Evolutionary conservation across 2,113 vertebrate genomes (phyloP), one percentile per base, ranked within the genome.

Genomic region (Psephotus haematonotus): DNA sequence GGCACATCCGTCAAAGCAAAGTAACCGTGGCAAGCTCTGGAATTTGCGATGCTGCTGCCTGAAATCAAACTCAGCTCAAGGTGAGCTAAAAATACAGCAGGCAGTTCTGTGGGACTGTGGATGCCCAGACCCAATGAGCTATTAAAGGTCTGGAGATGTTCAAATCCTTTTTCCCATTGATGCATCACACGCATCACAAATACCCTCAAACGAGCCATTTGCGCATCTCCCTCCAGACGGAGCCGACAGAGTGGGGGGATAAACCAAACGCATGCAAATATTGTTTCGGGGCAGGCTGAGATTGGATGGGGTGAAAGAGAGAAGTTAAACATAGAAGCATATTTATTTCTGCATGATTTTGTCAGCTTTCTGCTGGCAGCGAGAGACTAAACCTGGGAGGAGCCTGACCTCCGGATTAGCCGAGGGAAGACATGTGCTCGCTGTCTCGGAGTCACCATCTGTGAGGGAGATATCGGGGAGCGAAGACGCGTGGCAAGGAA

Each of bases 261-360:
- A 90, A 96, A 92, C 82, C 43, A 72, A 90, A 74, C 2, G 53
- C 93, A 95, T 88, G 79, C 92, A 96, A 95, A 95, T 94, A 92
- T 64, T 68, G 77, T 91, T 82, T 79, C 92, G 88, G 92, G 86
- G 93, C 95, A 89, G 80, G 91, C 93, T 65, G 95, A 91, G 93
- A 81, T 52, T 90, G 95, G 93, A 59, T 2, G 64, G 75, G 95
- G 94, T 88, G 92, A 96, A 90, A 92, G 96, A 79, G 91, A 89
- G 55, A 95, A 96, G 80, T 96, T 96, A 95, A 95, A 93, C 95
- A 96, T 28, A 95, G 86, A 83, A 97, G 83, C 95, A 95, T 95
- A 96, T 96, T 97, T 97, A 92, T 93, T 96, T 89, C 94, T 69
- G 91, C 91, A 93, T 95, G 70, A 92, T 95, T 93, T 92, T 91